Conservation (phyloP, 2,113 vertebrate genomes). For the Gymnorhina tibicen region DNA sequence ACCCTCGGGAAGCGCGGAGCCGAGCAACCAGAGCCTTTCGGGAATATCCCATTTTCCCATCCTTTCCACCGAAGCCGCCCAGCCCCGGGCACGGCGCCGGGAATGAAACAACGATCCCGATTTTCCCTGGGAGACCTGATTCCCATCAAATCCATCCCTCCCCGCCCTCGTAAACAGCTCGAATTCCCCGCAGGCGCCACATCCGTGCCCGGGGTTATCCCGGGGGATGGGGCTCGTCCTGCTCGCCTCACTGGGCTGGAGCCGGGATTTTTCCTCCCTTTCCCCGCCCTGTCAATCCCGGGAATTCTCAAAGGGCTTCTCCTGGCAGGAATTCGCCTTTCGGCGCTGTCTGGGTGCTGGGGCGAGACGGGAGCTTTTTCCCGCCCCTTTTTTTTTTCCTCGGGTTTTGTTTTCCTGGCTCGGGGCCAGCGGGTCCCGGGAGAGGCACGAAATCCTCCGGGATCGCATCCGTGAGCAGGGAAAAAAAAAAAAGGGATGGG, state of each 20-base stretch:
- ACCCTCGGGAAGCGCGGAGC: background rate
- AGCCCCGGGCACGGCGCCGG: background rate
- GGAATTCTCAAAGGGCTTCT: constrained; percentile 79
- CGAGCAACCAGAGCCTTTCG: background rate
- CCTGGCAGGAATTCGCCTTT: constrained; percentile 66
- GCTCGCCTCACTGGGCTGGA: constrained; percentile 74
- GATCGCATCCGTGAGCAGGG: background rate
- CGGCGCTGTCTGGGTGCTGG: constrained; percentile 35
- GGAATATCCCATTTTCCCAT: background rate
- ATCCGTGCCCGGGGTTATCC: constrained; percentile 85
- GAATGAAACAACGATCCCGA: background rate
- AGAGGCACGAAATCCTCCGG: background rate
- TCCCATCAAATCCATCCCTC: constrained; percentile 41
- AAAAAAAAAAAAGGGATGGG: background rate
- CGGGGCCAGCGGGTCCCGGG: background rate
- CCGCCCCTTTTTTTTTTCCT: background rate
- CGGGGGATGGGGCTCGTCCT: constrained; percentile 72
- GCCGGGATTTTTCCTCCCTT: constrained; percentile 74
- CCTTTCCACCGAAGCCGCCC: background rate
- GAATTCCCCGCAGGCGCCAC: constrained; percentile 85
- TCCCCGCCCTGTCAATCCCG: constrained; percentile 79
- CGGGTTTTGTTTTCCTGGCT: background rate
- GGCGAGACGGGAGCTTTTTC: constrained; percentile 9
- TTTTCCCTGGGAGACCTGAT: background rate
- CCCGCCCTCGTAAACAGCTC: constrained; percentile 45